Evolutionary conservation across 2,113 vertebrate species (phyloP).

Genomic region (Ramphastos sulfuratus): DNA sequence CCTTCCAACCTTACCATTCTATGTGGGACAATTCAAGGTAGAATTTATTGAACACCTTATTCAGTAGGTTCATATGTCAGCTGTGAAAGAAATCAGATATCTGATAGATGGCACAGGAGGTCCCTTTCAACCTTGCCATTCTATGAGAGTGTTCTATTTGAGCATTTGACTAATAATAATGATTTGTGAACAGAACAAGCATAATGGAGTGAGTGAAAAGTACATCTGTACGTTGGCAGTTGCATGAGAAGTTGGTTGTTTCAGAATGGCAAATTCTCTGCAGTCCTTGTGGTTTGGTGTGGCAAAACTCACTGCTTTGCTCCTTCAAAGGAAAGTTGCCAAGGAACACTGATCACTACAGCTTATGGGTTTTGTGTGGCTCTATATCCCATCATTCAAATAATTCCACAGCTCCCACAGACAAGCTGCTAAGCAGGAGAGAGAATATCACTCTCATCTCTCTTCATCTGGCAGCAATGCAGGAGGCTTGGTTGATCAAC

Average conservation of each 20-base stretch:
- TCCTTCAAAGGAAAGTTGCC: neutral
- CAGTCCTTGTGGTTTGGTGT: neutral
- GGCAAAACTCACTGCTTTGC: neutral
- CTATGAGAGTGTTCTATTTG: neutral
- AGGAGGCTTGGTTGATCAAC: conserved; percentile 14
- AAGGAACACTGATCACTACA: neutral
- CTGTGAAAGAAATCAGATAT: no score
- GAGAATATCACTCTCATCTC: neutral
- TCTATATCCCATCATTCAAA: neutral
- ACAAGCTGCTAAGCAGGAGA: neutral
- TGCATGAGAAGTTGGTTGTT: neutral
- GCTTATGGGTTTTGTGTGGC: neutral
- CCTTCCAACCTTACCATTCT: no score
- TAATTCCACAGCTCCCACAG: neutral
- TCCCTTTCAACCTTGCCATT: no score
- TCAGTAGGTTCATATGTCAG: no score
- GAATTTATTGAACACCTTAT: no score
- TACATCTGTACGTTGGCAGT: neutral
- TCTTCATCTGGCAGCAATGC: neutral
- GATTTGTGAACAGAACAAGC: neutral
- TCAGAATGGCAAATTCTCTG: neutral
- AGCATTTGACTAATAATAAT: neutral
- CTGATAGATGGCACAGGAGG: no score
- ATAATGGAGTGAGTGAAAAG: neutral
- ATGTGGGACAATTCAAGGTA: no score